phyloP scores from a whole-genome alignment of 2,888 invertebrate genomes.

The Nowickia ferox region DNA sequence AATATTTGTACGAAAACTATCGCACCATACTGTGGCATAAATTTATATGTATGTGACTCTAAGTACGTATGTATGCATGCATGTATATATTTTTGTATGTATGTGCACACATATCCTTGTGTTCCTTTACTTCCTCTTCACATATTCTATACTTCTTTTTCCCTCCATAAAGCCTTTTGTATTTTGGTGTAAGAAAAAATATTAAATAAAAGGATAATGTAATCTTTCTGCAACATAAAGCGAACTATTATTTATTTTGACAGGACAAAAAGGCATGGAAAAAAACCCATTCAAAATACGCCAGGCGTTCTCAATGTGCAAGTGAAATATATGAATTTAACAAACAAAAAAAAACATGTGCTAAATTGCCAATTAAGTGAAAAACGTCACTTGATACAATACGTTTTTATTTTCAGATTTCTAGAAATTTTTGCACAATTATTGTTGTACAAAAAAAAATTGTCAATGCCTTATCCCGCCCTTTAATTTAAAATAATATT shows the following conservation, averaged over 20 bases:
- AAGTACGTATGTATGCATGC: neutral
- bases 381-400: neutral
- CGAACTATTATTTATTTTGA: constrained; percentile 54
- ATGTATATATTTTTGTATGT: neutral
- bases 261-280: neutral
- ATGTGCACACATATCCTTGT: neutral
- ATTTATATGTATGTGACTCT: too few relatives aligned
- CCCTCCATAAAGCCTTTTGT: constrained; percentile 28
- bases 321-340: constrained; percentile 1
- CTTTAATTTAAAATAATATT: neutral
- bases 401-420: neutral
- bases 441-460: neutral
- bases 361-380: neutral
- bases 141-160: neutral
- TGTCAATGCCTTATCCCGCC: neutral
- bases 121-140: neutral
- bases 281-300: constrained; percentile 18
- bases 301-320: neutral
- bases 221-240: constrained; percentile 65
- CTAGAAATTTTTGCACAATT: neutral
- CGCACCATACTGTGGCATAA: too few relatives aligned
- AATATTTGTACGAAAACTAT: too few relatives aligned
- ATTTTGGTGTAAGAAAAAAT: constrained; percentile 49
- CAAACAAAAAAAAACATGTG: neutral
- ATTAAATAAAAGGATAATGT: constrained; percentile 64